Evolutionary conservation across 2,888 invertebrate species (phyloP).

Genomic region (Eristalis pertinax): DNA sequence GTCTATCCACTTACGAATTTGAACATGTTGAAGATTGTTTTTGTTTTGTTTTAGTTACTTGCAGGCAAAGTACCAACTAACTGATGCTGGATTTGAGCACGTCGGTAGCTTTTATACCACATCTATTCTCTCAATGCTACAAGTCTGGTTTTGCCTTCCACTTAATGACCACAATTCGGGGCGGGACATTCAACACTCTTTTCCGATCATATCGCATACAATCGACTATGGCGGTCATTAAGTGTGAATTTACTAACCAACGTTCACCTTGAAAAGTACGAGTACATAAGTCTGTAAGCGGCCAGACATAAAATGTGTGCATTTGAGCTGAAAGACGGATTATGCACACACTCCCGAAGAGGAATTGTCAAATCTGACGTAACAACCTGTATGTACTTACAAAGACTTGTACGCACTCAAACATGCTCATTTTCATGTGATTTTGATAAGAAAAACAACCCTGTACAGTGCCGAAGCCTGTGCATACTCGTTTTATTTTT

Average conservation of each 20-base stretch:
- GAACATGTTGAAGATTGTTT: conserved; percentile 73
- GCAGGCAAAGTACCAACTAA: conserved; percentile 8
- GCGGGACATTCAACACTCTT: conserved; percentile 26
- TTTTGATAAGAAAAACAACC: background rate
- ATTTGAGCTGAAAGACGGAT: background rate
- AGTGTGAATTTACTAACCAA: conserved; percentile 2
- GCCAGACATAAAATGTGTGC: background rate
- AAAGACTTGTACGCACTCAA: background rate
- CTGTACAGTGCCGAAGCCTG: background rate
- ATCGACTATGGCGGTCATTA: conserved; percentile 42
- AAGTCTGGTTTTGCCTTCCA: conserved; percentile 6
- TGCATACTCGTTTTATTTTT: background rate
- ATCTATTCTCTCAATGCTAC: background rate
- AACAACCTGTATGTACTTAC: conserved; percentile 11
- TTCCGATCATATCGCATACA: conserved; percentile 48
- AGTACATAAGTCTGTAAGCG: background rate
- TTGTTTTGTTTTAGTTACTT: conserved; percentile 4
- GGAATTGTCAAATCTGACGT: background rate
- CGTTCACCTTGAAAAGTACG: conserved; percentile 55
- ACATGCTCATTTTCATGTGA: background rate
- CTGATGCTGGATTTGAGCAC: conserved; percentile 11
- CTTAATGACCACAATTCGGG: conserved; percentile 10
- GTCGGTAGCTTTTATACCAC: conserved; percentile 29
- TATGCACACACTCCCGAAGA: background rate
- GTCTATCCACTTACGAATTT: conserved; percentile 73